These are phyloP conservation scores for Limnephilus rhombicus DNA, from an alignment of 2,888 invertebrate species.

Conservation along the genomic window DNA sequence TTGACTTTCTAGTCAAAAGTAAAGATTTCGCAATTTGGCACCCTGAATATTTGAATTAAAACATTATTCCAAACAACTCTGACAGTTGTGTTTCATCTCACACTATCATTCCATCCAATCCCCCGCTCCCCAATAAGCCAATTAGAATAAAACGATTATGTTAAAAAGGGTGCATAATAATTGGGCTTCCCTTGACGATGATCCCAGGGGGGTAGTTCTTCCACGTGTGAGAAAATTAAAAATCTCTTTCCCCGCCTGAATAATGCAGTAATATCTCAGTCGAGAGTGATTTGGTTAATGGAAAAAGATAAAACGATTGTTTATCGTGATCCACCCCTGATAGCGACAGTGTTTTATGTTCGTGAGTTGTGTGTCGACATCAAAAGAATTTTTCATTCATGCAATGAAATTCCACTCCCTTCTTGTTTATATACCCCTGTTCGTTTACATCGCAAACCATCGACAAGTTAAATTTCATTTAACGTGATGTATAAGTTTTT, in stretches of 20 bases:
- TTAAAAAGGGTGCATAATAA: slow-evolving; percentile 62
- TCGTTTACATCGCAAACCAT: neutral
- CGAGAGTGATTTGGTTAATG: slow-evolving; percentile 16
- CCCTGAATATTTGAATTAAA: neutral
- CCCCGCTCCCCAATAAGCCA: slow-evolving; percentile 50
- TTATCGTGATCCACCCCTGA: slow-evolving; percentile 6
- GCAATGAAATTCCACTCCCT: neutral
- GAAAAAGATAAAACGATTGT: neutral
- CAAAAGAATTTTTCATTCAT: neutral
- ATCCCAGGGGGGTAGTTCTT: slow-evolving; percentile 21
- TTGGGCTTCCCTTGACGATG: slow-evolving; percentile 27
- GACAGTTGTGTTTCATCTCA: slow-evolving; percentile 33
- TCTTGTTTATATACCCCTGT: neutral
- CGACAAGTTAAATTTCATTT: neutral
- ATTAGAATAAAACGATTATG: slow-evolving; percentile 60
- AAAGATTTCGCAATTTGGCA: neutral
- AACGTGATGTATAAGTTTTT: neutral
- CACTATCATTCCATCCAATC: slow-evolving; percentile 45
- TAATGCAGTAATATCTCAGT: slow-evolving; percentile 15
- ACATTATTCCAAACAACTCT: neutral
- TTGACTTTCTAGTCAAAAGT: neutral
- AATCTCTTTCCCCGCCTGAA: neutral
- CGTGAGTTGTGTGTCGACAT: neutral
- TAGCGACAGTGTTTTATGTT: neutral
- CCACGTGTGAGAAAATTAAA: slow-evolving; percentile 34